phyloP scores from a whole-genome alignment of 2,113 vertebrate species.

The Dolichotis patagonum region DNA sequence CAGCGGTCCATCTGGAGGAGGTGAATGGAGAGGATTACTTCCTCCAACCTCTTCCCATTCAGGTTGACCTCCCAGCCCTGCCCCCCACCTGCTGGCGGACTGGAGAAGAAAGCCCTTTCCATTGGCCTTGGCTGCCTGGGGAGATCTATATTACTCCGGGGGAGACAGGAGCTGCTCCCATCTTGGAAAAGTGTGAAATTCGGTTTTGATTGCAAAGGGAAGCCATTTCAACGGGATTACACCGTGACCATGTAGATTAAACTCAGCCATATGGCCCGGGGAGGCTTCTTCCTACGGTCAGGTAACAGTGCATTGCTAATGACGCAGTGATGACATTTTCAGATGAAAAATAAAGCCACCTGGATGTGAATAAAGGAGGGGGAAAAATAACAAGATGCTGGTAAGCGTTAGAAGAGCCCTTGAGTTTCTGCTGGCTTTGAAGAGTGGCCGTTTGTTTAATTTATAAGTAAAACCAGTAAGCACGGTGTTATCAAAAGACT shows the following conservation, averaged over 20 bases:
- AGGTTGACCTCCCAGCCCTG: slow-evolving; percentile 60
- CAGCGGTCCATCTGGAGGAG: neutral
- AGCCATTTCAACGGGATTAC: slow-evolving; percentile 87
- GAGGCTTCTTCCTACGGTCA: slow-evolving; percentile 83
- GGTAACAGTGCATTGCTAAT: slow-evolving; percentile 86
- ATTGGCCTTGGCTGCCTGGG: slow-evolving; percentile 79
- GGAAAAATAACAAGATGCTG: slow-evolving; percentile 70
- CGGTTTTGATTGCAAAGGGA: slow-evolving; percentile 88
- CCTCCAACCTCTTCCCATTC: slow-evolving; percentile 57
- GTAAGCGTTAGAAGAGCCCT: slow-evolving; percentile 60
- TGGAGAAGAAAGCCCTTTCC: slow-evolving; percentile 79
- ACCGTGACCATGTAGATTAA: slow-evolving; percentile 86
- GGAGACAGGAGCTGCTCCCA: slow-evolving; percentile 82
- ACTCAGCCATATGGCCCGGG: slow-evolving; percentile 85
- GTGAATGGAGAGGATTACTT: slow-evolving; percentile 3
- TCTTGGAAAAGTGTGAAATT: slow-evolving; percentile 90
- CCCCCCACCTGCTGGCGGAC: slow-evolving; percentile 71
- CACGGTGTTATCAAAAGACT: neutral
- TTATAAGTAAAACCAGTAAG: slow-evolving; percentile 75
- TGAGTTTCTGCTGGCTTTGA: slow-evolving; percentile 72
- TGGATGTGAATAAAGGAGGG: slow-evolving; percentile 82
- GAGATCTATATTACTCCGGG: slow-evolving; percentile 82
- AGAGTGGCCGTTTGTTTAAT: slow-evolving; percentile 76
- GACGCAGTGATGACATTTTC: slow-evolving; percentile 85
- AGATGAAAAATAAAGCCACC: slow-evolving; percentile 83